phyloP scores from a whole-genome alignment of 2,797 vertebrate genomes.

The Threskiornis aethiopicus region DNA sequence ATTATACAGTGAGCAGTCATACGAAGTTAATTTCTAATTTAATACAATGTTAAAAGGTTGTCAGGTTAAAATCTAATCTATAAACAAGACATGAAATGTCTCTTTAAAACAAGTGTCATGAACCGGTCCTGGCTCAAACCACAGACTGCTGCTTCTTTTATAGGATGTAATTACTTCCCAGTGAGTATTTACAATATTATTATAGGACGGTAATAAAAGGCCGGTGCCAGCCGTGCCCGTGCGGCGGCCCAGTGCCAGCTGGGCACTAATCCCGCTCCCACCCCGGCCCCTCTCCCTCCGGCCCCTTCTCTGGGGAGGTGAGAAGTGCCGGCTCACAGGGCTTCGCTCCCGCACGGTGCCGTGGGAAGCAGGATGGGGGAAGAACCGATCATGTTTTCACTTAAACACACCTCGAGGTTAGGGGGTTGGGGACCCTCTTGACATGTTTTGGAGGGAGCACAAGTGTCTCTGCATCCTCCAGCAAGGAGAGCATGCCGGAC shows the following conservation, averaged over 20 bases:
- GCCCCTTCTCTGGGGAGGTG: background rate
- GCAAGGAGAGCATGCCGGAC: rapidly evolving
- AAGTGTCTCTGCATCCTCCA: background rate
- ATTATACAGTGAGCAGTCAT: background rate
- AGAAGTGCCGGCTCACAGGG: rapidly evolving
- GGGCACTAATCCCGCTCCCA: background rate
- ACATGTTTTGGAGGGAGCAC: background rate
- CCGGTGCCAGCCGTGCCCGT: background rate
- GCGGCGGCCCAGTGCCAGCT: background rate
- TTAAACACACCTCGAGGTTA: background rate
- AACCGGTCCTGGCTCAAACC: background rate
- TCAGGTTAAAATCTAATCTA: slow-evolving; percentile 62
- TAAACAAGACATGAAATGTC: slow-evolving; percentile 23
- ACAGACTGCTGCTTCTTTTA: slow-evolving; percentile 17
- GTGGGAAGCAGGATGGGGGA: background rate
- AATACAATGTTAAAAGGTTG: slow-evolving; percentile 55
- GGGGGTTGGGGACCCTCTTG: rapidly evolving
- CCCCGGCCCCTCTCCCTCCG: rapidly evolving
- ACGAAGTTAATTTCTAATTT: slow-evolving; percentile 62
- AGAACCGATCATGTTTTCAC: rapidly evolving
- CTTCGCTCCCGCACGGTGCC: rapidly evolving
- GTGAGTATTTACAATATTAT: slow-evolving; percentile 17
- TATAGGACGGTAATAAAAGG: background rate
- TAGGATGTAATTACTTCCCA: background rate
- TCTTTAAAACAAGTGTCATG: background rate